These are phyloP conservation scores for Tethea ocularis DNA, from an alignment of 2,888 invertebrate species.

Conservation along the genomic window DNA sequence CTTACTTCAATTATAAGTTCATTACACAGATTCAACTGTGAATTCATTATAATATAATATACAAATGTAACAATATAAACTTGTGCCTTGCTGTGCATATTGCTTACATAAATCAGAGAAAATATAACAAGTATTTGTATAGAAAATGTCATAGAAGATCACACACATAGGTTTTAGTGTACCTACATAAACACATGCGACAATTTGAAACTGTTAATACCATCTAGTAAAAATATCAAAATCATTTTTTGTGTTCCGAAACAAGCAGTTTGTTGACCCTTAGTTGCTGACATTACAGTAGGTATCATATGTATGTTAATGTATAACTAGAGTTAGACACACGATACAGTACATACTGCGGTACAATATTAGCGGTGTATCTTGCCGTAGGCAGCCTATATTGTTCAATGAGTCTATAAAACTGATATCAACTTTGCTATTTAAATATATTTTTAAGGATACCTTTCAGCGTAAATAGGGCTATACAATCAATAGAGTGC, in stretches of 20 bases:
- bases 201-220: slow-evolving; percentile 28
- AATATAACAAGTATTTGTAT: slow-evolving; percentile 27
- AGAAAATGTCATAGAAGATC: slow-evolving; percentile 50
- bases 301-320: slow-evolving; percentile 14
- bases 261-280: not conserved
- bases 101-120: slow-evolving; percentile 8
- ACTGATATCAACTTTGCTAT: slow-evolving; percentile 35
- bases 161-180: slow-evolving; percentile 55
- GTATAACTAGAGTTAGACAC: slow-evolving; percentile 17
- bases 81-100: not conserved
- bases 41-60: not conserved
- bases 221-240: slow-evolving; percentile 14
- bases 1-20: not conserved
- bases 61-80: not conserved
- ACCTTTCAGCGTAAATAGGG: slow-evolving; percentile 4
- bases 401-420: slow-evolving; percentile 58
- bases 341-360: slow-evolving; percentile 1
- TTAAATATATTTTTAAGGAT: slow-evolving; percentile 29
- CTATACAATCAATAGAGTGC: not conserved
- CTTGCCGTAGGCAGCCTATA: slow-evolving; percentile 47
- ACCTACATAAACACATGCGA: slow-evolving; percentile 46
- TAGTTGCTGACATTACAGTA: not conserved
- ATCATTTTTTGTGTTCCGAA: not conserved
- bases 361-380: slow-evolving; percentile 23
- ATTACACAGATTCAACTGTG: slow-evolving; percentile 12